These are phyloP conservation scores for Corydoras maculifer DNA, from an alignment of 2,113 vertebrate genomes.

Conservation along the genomic window DNA sequence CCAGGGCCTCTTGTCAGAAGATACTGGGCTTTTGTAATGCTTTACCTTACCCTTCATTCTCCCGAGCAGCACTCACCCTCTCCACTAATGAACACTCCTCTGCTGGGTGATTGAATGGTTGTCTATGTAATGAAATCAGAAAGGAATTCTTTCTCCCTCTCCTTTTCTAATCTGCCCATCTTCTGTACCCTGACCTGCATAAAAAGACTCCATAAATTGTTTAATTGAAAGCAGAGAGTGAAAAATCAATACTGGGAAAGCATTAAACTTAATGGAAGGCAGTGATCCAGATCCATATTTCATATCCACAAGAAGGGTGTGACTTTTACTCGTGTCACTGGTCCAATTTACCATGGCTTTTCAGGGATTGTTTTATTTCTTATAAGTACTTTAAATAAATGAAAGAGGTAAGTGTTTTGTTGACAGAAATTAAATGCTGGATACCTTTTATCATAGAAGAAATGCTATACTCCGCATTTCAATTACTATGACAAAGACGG, in stretches of 20 bases:
- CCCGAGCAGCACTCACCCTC: slow-evolving; percentile 26
- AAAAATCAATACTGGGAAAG: slow-evolving; percentile 45
- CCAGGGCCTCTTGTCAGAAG: slow-evolving; percentile 43
- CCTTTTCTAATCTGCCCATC: slow-evolving; percentile 33
- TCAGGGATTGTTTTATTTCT: slow-evolving; percentile 10
- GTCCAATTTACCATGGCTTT: slow-evolving; percentile 28
- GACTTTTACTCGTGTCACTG: slow-evolving; percentile 40
- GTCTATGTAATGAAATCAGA: slow-evolving; percentile 44
- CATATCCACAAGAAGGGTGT: slow-evolving; percentile 37
- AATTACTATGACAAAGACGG: not conserved
- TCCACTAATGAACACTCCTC: slow-evolving; percentile 43
- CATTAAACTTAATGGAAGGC: slow-evolving; percentile 44
- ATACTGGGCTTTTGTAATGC: slow-evolving; percentile 40
- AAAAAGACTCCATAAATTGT: slow-evolving; percentile 41
- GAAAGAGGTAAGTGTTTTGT: slow-evolving; percentile 7
- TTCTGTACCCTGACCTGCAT: slow-evolving; percentile 39
- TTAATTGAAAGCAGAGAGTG: slow-evolving; percentile 42
- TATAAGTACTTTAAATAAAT: slow-evolving; percentile 9
- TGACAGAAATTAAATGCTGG: not conserved
- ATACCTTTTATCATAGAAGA: not conserved
- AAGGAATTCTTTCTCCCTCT: slow-evolving; percentile 34
- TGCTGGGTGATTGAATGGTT: slow-evolving; percentile 40
- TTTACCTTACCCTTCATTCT: slow-evolving; percentile 40
- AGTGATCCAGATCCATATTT: slow-evolving; percentile 44
- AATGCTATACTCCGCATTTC: not conserved